Evolutionary conservation across 2,888 invertebrate genomes (phyloP).

Genomic region (Resseliella maxima): DNA sequence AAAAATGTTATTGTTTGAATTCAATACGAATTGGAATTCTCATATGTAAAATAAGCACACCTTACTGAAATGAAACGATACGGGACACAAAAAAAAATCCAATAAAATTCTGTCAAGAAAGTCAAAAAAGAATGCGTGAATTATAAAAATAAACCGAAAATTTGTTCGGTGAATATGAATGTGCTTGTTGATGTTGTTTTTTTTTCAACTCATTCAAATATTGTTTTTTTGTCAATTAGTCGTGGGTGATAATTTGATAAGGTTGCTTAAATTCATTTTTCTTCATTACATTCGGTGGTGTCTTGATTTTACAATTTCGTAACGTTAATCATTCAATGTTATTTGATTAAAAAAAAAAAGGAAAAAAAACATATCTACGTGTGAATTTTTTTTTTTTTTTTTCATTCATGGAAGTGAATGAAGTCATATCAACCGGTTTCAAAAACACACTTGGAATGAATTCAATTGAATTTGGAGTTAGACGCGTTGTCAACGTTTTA

Average conservation of each 20-base stretch:
- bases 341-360: too few relatives aligned
- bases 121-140: not conserved
- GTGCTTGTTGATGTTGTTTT: not conserved
- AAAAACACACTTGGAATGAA: too few relatives aligned
- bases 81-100: not conserved
- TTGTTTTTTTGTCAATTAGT: not conserved
- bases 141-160: not conserved
- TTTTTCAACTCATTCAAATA: not conserved
- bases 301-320: too few relatives aligned
- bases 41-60: not conserved
- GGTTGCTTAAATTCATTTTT: not conserved
- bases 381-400: too few relatives aligned
- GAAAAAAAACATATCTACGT: too few relatives aligned
- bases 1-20: not conserved
- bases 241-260: conserved; percentile 9
- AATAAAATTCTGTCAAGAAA: not conserved
- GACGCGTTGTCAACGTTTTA: too few relatives aligned
- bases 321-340: too few relatives aligned
- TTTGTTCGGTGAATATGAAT: not conserved
- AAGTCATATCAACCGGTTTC: not conserved
- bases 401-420: not conserved
- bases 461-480: too few relatives aligned
- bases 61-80: too few relatives aligned
- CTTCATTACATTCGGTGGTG: too few relatives aligned
- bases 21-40: not conserved